Conservation (phyloP, 1,140 invertebrate species). For the Aleiodes sp. region DNA sequence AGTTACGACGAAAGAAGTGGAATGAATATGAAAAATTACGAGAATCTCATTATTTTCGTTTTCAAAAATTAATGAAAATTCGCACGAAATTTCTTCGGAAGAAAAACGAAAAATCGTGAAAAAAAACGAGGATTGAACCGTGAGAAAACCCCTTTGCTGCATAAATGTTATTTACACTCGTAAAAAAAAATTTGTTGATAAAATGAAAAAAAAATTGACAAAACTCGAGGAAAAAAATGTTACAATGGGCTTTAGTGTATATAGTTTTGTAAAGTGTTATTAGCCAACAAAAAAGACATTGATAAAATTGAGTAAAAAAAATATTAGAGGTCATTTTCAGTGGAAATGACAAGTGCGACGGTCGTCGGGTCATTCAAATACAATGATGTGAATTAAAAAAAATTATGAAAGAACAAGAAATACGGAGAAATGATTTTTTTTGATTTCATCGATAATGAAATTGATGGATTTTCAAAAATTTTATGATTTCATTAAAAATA, state of each 20-base stretch:
- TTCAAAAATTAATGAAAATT: no score
- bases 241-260: constrained; percentile 64
- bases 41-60: no score
- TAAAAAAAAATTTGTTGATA: constrained; percentile 20
- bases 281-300: constrained; percentile 49
- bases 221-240: constrained; percentile 44
- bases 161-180: constrained; percentile 56
- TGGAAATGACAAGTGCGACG: neutral
- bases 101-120: no score
- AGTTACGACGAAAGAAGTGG: no score
- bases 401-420: no score
- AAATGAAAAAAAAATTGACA: constrained; percentile 15
- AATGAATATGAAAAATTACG: no score
- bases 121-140: neutral
- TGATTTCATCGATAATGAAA: no score
- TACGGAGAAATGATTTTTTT: no score
- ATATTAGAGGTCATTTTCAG: neutral
- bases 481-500: no score
- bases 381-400: no score
- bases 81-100: neutral
- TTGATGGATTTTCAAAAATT: no score
- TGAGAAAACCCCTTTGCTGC: constrained; percentile 8
- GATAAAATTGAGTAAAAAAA: constrained; percentile 9
- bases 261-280: constrained; percentile 67
- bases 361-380: constrained; percentile 14